Evolutionary conservation across 2,797 vertebrate genomes (phyloP), one percentile per base, ranked within the genome.

Genomic region (Xiphophorus birchmanni): DNA sequence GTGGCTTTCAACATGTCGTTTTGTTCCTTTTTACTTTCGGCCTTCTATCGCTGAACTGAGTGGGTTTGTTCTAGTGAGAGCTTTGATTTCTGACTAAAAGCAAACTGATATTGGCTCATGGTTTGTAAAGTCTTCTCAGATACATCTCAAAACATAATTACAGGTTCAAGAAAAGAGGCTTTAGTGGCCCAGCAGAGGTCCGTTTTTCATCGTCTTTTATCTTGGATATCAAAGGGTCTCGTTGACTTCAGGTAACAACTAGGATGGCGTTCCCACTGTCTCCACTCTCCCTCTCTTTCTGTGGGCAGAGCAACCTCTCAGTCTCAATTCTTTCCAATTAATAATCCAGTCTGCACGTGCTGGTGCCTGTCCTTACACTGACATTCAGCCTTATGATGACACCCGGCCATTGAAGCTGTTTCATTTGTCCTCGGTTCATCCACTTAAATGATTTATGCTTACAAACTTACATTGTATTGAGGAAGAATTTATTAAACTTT

Each of bases 21-120:
- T 69, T 45, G 21, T 44, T 71, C n/a, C 13, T 73, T 47, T 47
- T 13, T 17, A 26, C 2, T 73, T 47, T 47, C 23, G 47, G 2
- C 12, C 4, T 29, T 47, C 7, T n/a, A 32, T 47, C 44, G 29
- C 11, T 73, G 13, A 23, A 47, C 42, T 47, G 26, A 29, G 42
- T 73, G 44, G n/a, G 71, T 2, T 73, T 45, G n/a, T 47, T 50
- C 26, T 29, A 73, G 42, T 47, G 7, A 73, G 71, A 73, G 71
- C 71, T 73, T 73, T 47, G 37, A 73, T 73, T 47, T 73, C 8
- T 73, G 44, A 47, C 71, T 45, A 45, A 72, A 42, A 44, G 42
- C 67, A 45, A 44, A 45, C 23, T 32, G 71, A 73, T 73, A 17
- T 45, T 13, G n/a, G 29, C 42, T 47, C 17, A 7, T 73, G 26